A percentile compares a stretch with the other conserved stretches of the same genome.
phyloP scores from a whole-genome alignment of 2,113 vertebrate species.

The Odocoileus hemionus region DNA sequence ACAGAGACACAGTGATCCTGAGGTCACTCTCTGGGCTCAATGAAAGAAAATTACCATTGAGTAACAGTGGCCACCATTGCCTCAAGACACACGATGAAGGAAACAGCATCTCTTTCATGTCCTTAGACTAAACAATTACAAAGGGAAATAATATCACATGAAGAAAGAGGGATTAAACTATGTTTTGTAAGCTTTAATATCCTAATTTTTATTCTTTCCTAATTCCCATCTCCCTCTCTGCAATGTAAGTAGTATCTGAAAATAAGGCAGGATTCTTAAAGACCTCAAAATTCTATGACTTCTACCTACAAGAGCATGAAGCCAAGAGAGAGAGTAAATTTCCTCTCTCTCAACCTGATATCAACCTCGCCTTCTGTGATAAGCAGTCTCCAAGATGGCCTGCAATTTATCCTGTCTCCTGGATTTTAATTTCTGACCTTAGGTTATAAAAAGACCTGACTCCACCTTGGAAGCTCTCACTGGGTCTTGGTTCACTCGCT shows the following conservation, averaged over 20 bases:
- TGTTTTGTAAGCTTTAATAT: not conserved
- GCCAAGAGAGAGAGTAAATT: not conserved
- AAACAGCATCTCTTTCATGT: not conserved
- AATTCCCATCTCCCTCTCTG: not conserved
- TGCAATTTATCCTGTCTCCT: not conserved
- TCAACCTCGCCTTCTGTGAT: not conserved
- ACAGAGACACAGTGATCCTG: not conserved
- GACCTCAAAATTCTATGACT: not conserved
- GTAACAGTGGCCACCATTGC: not conserved
- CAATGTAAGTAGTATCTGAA: not conserved
- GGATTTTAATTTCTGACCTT: not conserved
- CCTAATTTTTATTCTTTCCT: not conserved
- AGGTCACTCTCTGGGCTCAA: not conserved
- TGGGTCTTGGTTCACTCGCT: not conserved
- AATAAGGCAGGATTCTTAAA: not conserved
- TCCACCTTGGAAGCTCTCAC: not conserved
- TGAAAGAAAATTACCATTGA: not conserved
- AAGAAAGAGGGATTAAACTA: not conserved
- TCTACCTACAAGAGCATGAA: not conserved
- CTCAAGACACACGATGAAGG: not conserved
- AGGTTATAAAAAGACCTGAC: not conserved
- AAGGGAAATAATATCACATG: not conserved
- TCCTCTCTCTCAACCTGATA: not conserved
- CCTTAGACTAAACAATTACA: not conserved
- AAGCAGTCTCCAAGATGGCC: not conserved